phyloP scores from a whole-genome alignment of 2,888 invertebrate genomes.

The Pecten maximus region DNA sequence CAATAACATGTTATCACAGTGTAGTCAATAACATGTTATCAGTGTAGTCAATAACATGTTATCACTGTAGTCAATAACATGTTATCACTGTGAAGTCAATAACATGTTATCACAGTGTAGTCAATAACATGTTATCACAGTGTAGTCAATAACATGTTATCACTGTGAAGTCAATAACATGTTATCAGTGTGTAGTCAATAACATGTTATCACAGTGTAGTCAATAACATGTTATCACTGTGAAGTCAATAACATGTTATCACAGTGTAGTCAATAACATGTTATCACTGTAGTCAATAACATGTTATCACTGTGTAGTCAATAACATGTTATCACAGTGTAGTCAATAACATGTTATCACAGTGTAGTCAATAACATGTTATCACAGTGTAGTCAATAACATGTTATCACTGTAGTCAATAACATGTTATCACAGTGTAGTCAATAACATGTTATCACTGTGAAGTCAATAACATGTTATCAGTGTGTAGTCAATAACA shows the following conservation, averaged over 20 bases:
- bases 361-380: neutral
- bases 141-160: neutral
- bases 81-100: neutral
- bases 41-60: neutral
- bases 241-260: neutral
- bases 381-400: neutral
- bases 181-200: slow-evolving; percentile 1
- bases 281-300: slow-evolving; percentile 11
- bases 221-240: neutral
- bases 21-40: too few relatives aligned
- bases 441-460: neutral
- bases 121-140: neutral
- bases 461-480: neutral
- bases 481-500: neutral
- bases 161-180: neutral
- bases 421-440: too few relatives aligned
- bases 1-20: neutral
- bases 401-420: neutral
- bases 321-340: neutral
- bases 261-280: neutral
- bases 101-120: neutral
- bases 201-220: neutral
- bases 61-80: neutral
- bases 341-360: neutral
- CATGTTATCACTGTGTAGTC: neutral